Conservation (phyloP, 2,888 invertebrate species). For the Hedya salicella region DNA sequence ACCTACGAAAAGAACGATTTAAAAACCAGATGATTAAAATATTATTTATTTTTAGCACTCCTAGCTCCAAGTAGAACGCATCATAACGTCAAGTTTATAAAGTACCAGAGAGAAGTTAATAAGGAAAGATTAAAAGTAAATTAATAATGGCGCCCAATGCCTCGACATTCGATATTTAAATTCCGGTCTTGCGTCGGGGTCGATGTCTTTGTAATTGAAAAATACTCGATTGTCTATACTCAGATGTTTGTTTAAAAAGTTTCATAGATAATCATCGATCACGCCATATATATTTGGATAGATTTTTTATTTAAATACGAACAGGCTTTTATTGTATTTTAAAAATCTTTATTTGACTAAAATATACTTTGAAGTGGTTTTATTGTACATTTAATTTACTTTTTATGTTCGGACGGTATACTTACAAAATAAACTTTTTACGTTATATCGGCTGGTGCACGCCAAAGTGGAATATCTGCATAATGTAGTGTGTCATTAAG, state of each 20-base stretch:
- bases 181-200: slow-evolving; percentile 56
- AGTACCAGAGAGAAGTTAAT: slow-evolving; percentile 51
- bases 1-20: too few species aligned
- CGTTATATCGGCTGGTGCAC: too few species aligned
- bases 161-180: slow-evolving; percentile 66
- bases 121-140: slow-evolving; percentile 64
- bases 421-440: too few species aligned
- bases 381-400: too few species aligned
- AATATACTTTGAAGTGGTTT: too few species aligned
- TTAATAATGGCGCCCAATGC: slow-evolving; percentile 59
- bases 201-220: slow-evolving; percentile 38
- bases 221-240: slow-evolving; percentile 30
- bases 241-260: slow-evolving; percentile 9
- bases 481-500: neutral
- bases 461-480: too few species aligned
- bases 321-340: too few species aligned
- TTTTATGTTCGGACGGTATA: too few species aligned
- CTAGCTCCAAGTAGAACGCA: slow-evolving; percentile 18
- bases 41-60: neutral
- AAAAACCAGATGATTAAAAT: too few species aligned
- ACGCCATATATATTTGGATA: neutral
- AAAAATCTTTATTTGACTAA: too few species aligned
- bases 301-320: neutral
- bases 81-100: slow-evolving; percentile 45
- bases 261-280: slow-evolving; percentile 24